phyloP scores from a whole-genome alignment of 2,797 vertebrate genomes.

The Microctenopoma stevenorrisi region DNA sequence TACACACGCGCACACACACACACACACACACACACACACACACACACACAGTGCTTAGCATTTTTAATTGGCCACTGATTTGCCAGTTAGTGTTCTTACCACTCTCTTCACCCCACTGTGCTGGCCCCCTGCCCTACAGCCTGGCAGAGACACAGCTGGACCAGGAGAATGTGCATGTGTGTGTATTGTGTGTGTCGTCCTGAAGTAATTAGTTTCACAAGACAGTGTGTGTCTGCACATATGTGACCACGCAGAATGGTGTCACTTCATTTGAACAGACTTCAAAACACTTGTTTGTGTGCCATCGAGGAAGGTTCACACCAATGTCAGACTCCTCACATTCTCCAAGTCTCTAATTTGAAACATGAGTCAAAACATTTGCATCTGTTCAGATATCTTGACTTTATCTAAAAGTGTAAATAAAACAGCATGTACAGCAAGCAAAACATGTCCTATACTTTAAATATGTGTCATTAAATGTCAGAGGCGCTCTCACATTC shows the following conservation, averaged over 20 bases:
- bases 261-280: conserved; percentile 11
- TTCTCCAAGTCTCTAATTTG: background rate
- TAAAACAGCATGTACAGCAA: no score
- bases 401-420: no score
- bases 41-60: conserved; percentile 40
- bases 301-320: background rate
- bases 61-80: conserved; percentile 77
- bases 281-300: conserved; percentile 7
- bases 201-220: conserved; percentile 48
- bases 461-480: background rate
- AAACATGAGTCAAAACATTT: background rate
- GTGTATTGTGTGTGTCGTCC: conserved; percentile 25
- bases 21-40: conserved; percentile 7
- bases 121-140: conserved; percentile 62
- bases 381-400: background rate
- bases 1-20: conserved; percentile 16
- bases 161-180: conserved; percentile 59
- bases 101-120: conserved; percentile 71
- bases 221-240: conserved; percentile 8
- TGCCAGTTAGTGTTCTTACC: conserved; percentile 71
- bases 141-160: conserved; percentile 74
- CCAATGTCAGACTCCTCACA: conserved; percentile 6
- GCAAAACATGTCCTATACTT: background rate
- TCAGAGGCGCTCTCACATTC: background rate
- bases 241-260: conserved; percentile 9